Evolutionary conservation across 2,888 invertebrate genomes (phyloP).

Genomic region (Julus scandinavius): DNA sequence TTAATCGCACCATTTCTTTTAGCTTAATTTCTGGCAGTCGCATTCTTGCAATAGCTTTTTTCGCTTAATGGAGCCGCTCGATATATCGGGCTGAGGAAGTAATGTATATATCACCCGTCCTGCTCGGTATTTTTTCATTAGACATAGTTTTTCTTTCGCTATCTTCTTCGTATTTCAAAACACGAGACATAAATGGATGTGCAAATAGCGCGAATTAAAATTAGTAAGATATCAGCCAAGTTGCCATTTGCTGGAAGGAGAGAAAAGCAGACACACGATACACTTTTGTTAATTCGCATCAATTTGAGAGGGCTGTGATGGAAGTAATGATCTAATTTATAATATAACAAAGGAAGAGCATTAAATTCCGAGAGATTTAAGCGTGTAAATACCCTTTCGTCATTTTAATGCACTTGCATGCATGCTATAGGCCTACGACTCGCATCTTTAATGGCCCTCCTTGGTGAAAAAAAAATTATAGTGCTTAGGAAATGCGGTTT

Average conservation of each 20-base stretch:
- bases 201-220: slow-evolving; percentile 36
- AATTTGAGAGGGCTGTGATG: slow-evolving; percentile 12
- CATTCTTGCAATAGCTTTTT: slow-evolving; percentile 26
- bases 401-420: slow-evolving; percentile 11
- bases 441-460: not conserved
- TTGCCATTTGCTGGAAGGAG: not conserved
- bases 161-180: slow-evolving; percentile 25
- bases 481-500: not conserved
- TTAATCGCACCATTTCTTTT: not conserved
- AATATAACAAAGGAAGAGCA: slow-evolving; percentile 19
- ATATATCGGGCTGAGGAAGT: not conserved
- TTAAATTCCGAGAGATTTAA: slow-evolving; percentile 36
- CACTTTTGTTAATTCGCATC: slow-evolving; percentile 30
- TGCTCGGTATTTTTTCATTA: slow-evolving; percentile 31
- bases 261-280: not conserved
- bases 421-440: not conserved
- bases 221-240: slow-evolving; percentile 2
- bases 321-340: slow-evolving; percentile 37
- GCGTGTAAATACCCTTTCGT: slow-evolving; percentile 29
- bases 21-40: slow-evolving; percentile 1
- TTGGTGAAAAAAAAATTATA: not conserved
- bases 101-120: slow-evolving; percentile 33
- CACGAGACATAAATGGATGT: not conserved
- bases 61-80: slow-evolving; percentile 13
- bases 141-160: not conserved